phyloP scores from a whole-genome alignment of 2,888 invertebrate genomes.

The Ormyrus rosae region DNA sequence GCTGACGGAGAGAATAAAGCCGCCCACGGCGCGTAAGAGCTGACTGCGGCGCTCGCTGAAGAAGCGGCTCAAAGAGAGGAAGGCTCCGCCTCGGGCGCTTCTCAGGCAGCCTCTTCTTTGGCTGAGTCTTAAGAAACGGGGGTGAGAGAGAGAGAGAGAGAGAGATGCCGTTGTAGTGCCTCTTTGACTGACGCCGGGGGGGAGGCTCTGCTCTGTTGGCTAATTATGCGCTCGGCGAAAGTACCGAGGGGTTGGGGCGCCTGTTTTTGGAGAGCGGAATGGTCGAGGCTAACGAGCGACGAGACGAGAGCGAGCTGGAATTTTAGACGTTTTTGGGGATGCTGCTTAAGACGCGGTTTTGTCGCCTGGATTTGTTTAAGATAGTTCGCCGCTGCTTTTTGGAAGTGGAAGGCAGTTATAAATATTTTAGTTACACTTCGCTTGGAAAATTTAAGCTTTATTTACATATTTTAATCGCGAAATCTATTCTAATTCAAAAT shows the following conservation, averaged over 20 bases:
- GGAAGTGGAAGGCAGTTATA: no score
- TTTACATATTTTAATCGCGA: no score
- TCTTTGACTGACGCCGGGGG: conserved; percentile 22
- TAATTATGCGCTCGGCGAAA: conserved; percentile 31
- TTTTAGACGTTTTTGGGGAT: no score
- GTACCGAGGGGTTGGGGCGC: background rate
- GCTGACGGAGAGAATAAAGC: conserved; percentile 33
- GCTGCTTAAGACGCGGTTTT: no score
- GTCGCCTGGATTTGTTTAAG: no score
- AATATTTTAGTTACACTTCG: no score
- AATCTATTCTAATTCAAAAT: no score
- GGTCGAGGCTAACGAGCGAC: background rate
- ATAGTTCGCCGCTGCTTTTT: no score
- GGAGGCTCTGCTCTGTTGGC: conserved; percentile 34
- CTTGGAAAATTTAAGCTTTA: no score
- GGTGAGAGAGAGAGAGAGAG: background rate
- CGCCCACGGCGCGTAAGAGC: conserved; percentile 35
- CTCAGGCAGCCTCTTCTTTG: conserved; percentile 38
- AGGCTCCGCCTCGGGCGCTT: conserved; percentile 26
- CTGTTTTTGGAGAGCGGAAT: background rate
- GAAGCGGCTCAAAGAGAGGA: conserved; percentile 40
- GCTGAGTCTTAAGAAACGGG: conserved; percentile 51
- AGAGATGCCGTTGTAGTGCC: background rate
- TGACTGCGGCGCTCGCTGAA: background rate
- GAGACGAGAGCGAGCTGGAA: background rate